Conservation (phyloP, 64 coral and sea anemone genomes). For the Dendrophyllia cribrosa region DNA sequence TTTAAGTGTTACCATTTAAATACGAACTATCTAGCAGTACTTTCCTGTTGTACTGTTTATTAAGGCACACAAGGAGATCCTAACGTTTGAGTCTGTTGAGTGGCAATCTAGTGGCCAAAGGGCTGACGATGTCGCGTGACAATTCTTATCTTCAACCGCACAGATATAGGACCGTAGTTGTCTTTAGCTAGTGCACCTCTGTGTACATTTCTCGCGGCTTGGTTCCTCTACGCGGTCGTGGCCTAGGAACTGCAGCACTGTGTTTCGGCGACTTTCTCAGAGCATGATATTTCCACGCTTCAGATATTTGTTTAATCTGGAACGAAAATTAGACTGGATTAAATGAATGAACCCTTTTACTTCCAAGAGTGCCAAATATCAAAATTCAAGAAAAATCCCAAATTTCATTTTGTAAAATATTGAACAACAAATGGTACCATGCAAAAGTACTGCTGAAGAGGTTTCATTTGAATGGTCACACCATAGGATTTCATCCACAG, state of each 20-base stretch:
- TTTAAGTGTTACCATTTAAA: background rate
- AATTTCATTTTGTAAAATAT: no score
- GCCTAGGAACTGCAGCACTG: slow-evolving; percentile 44
- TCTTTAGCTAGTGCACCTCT: background rate
- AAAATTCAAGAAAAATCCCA: no score
- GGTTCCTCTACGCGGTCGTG: slow-evolving; percentile 79
- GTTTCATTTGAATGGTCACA: no score
- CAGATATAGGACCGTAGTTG: background rate
- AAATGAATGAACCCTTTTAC: background rate
- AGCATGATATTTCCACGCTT: slow-evolving; percentile 96
- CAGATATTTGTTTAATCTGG: slow-evolving; percentile 88
- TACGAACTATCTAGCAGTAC: background rate
- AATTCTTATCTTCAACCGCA: background rate
- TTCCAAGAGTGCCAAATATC: no score
- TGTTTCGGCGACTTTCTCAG: slow-evolving; percentile 81
- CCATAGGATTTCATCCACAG: no score
- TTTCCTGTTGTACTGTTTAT: no score
- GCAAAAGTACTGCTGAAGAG: no score
- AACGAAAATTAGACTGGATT: background rate
- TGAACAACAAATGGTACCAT: no score
- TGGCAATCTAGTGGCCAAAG: no score
- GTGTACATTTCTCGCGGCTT: slow-evolving; percentile 67
- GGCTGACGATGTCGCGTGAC: no score
- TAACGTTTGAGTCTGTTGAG: no score
- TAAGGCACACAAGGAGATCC: no score